A percentile compares a stretch with the other conserved stretches of the same genome.
phyloP scores from a whole-genome alignment of 2,888 invertebrate species.

The Scaptodrosophila latifasciaeformis region DNA sequence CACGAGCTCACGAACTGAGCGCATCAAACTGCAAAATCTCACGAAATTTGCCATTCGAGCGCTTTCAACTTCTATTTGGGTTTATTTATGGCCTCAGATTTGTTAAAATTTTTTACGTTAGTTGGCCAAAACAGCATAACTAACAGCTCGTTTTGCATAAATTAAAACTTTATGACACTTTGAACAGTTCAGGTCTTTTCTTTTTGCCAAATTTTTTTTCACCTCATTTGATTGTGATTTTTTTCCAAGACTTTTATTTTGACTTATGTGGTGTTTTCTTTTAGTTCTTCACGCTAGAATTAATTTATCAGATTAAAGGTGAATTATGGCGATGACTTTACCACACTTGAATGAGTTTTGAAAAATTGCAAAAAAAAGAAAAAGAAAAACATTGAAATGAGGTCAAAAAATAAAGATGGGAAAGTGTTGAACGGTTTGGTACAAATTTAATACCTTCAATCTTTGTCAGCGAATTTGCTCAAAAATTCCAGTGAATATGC shows the following conservation, averaged over 20 bases:
- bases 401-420: no score
- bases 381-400: background rate
- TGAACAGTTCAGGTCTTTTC: conserved; percentile 33
- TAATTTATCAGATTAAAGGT: conserved; percentile 8
- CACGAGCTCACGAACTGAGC: conserved; percentile 64
- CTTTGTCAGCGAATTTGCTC: no score
- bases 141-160: conserved; percentile 25
- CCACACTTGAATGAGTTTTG: background rate
- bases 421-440: no score
- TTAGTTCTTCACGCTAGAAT: conserved; percentile 15
- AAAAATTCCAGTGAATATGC: no score
- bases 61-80: no score
- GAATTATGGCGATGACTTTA: conserved; percentile 21
- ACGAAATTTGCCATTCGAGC: conserved; percentile 68
- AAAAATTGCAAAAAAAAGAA: background rate
- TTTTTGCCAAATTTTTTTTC: conserved; percentile 13
- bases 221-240: conserved; percentile 48
- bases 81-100: conserved; percentile 61
- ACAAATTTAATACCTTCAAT: no score
- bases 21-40: conserved; percentile 71
- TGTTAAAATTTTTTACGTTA: no score
- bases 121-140: conserved; percentile 49
- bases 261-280: conserved; percentile 24
- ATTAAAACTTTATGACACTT: conserved; percentile 60
- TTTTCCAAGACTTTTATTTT: background rate